Base-by-base conservation (phyloP, 1,140 invertebrate genomes). In the Heliconius himera region DNA sequence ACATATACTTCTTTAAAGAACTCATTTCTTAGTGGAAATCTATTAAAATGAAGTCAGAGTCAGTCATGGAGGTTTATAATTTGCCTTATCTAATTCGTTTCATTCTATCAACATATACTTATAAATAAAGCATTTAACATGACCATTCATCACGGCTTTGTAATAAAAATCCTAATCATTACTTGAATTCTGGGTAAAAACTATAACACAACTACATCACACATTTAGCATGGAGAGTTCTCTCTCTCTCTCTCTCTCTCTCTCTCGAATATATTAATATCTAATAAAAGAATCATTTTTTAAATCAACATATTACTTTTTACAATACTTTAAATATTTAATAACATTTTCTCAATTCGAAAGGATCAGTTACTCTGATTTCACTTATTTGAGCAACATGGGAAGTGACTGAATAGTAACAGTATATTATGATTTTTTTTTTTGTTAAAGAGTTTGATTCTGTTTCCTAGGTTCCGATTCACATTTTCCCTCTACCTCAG, bases 71-170 rank as follows among this genome's bases (percentile, higher is more conserved):
- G 8, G 22, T 66, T 29, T 66, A 66, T 66, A 66, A 66, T 66
- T 66, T 66, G 60, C 60, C 60, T 29, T 66, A 29, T 66, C 22
- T 66, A 66, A 66, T 66, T 29, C 60, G 60, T 66, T 66, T 66
- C 22, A 60, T 60, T 60, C 56, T 60, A 60, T 60, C 60, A 66
- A 66, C 60, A 16, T 66, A 29, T 9, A 29, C 22, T 66, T 66
- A 66, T 66, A 66, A 66, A 29, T 66, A 66, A 66, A 66, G 60
- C 60, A 66, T 66, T 66, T 16, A 66, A 66, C 60, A 66, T 66
- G 22, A 29, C 1, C 60, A 66, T 66, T 66, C 26, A 29, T 66
- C 60, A 66, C 60, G 60, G 60, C 60, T 66, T 18, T 29, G 60
- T 66, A 66, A 66, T 66, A 66, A 66, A 66, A 66, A 66, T 66